These are phyloP conservation scores for Orcinus orca DNA, from an alignment of 2,113 vertebrate genomes.

Conservation along the genomic window DNA sequence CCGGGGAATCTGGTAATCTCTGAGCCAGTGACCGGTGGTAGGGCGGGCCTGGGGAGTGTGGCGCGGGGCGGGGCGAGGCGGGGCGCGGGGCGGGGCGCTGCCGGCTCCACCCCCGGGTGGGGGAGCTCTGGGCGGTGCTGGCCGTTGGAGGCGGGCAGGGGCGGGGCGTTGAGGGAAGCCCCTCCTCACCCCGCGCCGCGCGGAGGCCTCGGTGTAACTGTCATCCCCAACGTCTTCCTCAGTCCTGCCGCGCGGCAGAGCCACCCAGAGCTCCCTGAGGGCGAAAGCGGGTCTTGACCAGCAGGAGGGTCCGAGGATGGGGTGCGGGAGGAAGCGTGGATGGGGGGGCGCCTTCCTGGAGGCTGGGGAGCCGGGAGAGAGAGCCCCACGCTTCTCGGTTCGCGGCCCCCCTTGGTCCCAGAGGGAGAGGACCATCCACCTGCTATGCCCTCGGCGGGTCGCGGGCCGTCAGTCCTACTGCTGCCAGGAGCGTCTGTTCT, in stretches of 20 bases:
- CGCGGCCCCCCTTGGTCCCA: neutral
- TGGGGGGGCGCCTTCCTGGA: neutral
- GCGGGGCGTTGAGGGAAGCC: neutral
- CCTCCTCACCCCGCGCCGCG: neutral
- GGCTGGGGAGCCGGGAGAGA: neutral
- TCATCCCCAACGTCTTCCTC: neutral
- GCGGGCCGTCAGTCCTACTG: no score
- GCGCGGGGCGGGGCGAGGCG: neutral
- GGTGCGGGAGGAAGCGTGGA: neutral
- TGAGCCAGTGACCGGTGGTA: rapidly evolving
- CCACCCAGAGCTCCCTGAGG: no score
- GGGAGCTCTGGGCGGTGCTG: rapidly evolving
- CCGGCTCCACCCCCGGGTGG: neutral
- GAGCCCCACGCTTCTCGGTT: neutral
- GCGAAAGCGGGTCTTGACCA: rapidly evolving
- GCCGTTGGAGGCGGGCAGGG: neutral
- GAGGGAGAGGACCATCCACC: neutral
- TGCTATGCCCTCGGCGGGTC: neutral
- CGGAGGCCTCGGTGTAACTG: neutral
- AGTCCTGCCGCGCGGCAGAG: rapidly evolving
- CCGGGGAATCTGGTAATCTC: rapidly evolving
- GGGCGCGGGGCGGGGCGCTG: no score
- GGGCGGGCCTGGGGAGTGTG: rapidly evolving
- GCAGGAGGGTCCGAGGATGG: neutral
- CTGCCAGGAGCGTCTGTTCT: neutral